These are phyloP conservation scores for Taenioides sp. DNA, from an alignment of 2,797 vertebrate genomes.

Conservation along the genomic window DNA sequence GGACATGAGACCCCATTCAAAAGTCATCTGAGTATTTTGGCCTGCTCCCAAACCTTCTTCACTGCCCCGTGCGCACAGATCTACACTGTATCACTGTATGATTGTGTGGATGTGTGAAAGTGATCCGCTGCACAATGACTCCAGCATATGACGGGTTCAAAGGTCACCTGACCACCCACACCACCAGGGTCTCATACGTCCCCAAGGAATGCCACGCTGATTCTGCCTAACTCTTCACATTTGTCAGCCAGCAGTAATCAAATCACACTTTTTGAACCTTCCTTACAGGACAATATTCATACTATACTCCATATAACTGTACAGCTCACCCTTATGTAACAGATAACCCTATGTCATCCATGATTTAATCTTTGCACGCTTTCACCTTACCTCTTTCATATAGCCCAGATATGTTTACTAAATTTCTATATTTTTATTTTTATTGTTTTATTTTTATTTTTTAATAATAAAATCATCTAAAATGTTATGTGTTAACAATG, in stretches of 20 bases:
- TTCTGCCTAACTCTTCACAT: constrained; percentile 59
- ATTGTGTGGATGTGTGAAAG: constrained; percentile 53
- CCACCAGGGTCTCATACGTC: constrained; percentile 60
- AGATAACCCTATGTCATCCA: too few relatives aligned
- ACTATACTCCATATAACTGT: too few relatives aligned
- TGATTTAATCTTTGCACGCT: too few relatives aligned
- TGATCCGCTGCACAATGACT: constrained; percentile 65
- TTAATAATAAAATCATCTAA: too few relatives aligned
- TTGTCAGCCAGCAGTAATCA: constrained; percentile 41
- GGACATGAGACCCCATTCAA: constrained; percentile 7
- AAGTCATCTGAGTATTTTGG: constrained; percentile 17
- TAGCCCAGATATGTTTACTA: too few relatives aligned
- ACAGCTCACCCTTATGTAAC: too few relatives aligned
- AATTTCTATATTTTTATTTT: too few relatives aligned
- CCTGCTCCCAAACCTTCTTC: constrained; percentile 2
- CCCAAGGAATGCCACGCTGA: constrained; percentile 58
- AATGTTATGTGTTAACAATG: too few relatives aligned
- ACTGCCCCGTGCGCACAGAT: constrained; percentile 27
- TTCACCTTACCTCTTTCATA: too few relatives aligned
- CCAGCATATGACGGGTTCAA: constrained; percentile 59
- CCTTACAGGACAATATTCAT: too few relatives aligned
- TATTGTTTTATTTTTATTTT: too few relatives aligned
- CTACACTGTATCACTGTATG: constrained; percentile 28
- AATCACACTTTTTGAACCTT: constrained; percentile 15
- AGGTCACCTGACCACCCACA: constrained; percentile 76